Conservation (phyloP, 30 jellyfish, hydroid and myxozoan species). For the Sanderia malayensis region DNA sequence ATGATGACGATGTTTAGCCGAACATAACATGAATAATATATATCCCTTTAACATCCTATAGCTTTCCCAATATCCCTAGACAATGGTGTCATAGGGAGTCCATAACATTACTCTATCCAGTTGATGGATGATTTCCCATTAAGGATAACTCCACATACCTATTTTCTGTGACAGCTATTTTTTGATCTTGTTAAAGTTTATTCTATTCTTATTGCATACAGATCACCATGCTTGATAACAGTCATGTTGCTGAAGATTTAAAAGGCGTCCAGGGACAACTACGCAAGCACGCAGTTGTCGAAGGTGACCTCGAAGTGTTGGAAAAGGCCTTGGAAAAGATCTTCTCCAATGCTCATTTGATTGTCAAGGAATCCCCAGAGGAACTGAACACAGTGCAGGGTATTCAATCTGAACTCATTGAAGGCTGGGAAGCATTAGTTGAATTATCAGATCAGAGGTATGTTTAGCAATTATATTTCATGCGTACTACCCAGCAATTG, state of each 20-base stretch:
- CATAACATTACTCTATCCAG: too few species aligned
- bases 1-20: too few species aligned
- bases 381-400: conserved; percentile 21
- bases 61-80: too few species aligned
- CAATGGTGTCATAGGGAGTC: too few species aligned
- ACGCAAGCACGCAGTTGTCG: conserved; percentile 42
- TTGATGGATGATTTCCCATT: too few species aligned
- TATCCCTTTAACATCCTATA: too few species aligned
- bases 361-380: conserved; percentile 31
- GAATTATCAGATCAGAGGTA: conserved; percentile 53
- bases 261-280: conserved; percentile 43
- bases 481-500: too few species aligned
- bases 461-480: background rate
- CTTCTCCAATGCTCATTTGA: conserved; percentile 26
- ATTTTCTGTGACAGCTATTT: too few species aligned
- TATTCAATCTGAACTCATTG: conserved; percentile 31
- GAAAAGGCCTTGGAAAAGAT: conserved; percentile 35
- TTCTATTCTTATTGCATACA: too few species aligned
- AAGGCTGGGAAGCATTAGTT: conserved; percentile 33
- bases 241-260: conserved; percentile 26
- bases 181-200: too few species aligned
- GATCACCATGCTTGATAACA: conserved; percentile 17
- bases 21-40: too few species aligned
- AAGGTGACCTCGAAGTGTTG: conserved; percentile 46
- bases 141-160: too few species aligned